Evolutionary conservation across 2,888 invertebrate species (phyloP).

Genomic region (Tryphoninae sp.): DNA sequence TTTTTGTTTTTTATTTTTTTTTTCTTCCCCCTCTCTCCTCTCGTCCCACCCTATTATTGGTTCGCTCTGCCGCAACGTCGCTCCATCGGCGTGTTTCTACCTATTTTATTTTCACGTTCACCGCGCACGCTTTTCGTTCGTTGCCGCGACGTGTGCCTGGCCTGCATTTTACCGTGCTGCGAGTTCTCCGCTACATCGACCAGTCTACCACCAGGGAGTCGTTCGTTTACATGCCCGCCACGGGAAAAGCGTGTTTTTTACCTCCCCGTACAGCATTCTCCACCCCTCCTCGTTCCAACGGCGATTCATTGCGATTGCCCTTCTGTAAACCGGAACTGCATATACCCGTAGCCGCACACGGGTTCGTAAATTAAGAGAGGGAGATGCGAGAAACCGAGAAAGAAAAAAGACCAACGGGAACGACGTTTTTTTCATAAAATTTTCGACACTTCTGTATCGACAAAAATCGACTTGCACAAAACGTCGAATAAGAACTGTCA

Average conservation of each 20-base stretch:
- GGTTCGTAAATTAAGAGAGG: slow-evolving; percentile 48
- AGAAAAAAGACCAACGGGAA: neutral
- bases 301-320: slow-evolving; percentile 68
- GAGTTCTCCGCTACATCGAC: slow-evolving; percentile 54
- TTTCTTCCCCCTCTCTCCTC: neutral
- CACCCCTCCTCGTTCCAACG: slow-evolving; percentile 38
- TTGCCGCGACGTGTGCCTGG: slow-evolving; percentile 38
- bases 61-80: slow-evolving; percentile 44
- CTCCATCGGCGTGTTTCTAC: slow-evolving; percentile 43
- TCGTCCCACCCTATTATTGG: slow-evolving; percentile 40
- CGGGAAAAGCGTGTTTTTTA: slow-evolving; percentile 55
- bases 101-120: slow-evolving; percentile 62
- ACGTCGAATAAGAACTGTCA: too few species aligned
- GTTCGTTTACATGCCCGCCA: slow-evolving; percentile 65
- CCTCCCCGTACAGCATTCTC: slow-evolving; percentile 7
- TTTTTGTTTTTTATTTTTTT: neutral
- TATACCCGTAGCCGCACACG: slow-evolving; percentile 19
- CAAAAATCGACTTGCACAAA: neutral
- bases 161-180: slow-evolving; percentile 56
- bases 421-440: slow-evolving; percentile 13
- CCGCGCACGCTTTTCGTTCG: slow-evolving; percentile 50
- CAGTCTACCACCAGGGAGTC: slow-evolving; percentile 63
- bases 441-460: slow-evolving; percentile 2
- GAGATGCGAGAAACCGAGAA: neutral
- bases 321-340: slow-evolving; percentile 64